Conservation (phyloP, 2,113 vertebrate species). For the Eidolon helvum region DNA sequence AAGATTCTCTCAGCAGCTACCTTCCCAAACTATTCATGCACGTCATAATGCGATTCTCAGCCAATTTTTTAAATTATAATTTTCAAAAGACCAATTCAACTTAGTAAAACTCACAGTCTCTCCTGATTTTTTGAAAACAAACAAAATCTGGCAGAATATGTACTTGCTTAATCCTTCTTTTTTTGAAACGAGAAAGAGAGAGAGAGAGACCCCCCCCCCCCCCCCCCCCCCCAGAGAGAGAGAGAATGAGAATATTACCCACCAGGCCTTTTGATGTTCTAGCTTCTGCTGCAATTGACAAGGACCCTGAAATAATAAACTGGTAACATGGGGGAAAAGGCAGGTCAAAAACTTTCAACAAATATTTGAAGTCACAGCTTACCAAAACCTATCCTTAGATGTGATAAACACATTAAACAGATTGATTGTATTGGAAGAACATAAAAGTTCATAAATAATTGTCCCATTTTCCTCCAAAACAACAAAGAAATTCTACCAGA, state of each 20-base stretch:
- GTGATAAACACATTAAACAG: background rate
- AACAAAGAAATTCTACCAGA: background rate
- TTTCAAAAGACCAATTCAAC: background rate
- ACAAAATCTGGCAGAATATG: background rate
- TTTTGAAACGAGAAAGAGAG: background rate
- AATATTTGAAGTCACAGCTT: background rate
- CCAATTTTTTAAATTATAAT: background rate
- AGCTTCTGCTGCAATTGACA: slow-evolving; percentile 42
- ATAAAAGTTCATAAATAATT: background rate
- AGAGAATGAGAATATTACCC: background rate
- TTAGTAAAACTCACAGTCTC: background rate
- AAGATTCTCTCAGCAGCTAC: background rate
- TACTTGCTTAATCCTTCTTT: background rate
- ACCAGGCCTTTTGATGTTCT: slow-evolving; percentile 53
- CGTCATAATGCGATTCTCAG: background rate
- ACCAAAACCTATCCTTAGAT: background rate
- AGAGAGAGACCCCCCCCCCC: too few relatives aligned
- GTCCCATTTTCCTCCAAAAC: background rate
- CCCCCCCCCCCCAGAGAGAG: too few relatives aligned
- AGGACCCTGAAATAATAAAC: slow-evolving; percentile 66
- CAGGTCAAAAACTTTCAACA: background rate
- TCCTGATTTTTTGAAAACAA: background rate
- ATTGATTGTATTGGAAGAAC: background rate
- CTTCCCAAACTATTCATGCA: background rate
- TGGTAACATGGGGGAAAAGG: background rate